Base-by-base conservation (phyloP, 2,888 invertebrate species). In the Acleris laterana region DNA sequence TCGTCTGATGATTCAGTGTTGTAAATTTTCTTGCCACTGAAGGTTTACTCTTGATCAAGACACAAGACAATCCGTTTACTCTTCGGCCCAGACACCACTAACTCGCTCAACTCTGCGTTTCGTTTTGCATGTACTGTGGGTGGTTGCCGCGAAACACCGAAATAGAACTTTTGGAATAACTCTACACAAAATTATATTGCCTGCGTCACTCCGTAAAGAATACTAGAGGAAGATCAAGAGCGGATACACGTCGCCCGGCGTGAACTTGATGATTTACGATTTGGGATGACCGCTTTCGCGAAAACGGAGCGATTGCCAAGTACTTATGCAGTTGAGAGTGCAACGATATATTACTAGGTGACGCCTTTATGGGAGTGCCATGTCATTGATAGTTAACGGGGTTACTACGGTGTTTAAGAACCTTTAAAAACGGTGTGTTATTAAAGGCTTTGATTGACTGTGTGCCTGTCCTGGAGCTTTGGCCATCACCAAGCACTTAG, bases 101-200 rank as follows among this genome's bases (percentile, higher is more conserved):
- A 79, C 84, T 80, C 82, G 83, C 76, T 75, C 84, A 77, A 80
- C 82, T 81, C 81, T 80, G 81, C 78, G 81, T 81, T 77, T 80
- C 82, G 82, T 73, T 86, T 84, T 83, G 83, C 82, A 79, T 82
- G 79, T 74, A 77, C 76, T 77, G 84, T 85, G 79, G 85, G 85
- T 82, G 88, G 85, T 81, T 84, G 87, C 82, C 82, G 80, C 83
- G 85, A 72, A 80, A 74, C 74, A 88, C 92, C 82, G 86, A 91
- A 93, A 93, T 92, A 93, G 92, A 91, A 83, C 87, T 89, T 91
- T 91, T 88, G 90, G 89, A 92, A 92, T 90, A 91, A 89, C 88
- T 83, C 86, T 81, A 84, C 82, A 88, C 87, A 88, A 90, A 32
- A 90, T 89, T 90, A 90, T 89, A 88, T 86, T 87, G 74, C 82